phyloP scores from a whole-genome alignment of 2,113 vertebrate species.

The Columbina picui region DNA sequence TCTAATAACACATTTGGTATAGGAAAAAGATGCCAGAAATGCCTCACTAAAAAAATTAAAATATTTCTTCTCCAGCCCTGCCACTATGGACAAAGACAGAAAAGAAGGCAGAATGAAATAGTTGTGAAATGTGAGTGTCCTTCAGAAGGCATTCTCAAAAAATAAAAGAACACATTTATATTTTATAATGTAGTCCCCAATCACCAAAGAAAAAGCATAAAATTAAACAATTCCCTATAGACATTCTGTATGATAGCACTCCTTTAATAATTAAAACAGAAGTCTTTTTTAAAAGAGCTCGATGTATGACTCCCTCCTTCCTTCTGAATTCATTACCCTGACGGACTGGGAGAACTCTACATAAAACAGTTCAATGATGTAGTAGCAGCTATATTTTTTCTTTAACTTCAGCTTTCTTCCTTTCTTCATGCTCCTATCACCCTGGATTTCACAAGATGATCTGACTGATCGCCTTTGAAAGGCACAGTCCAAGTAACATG shows the following conservation, averaged over 20 bases:
- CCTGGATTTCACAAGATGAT: neutral
- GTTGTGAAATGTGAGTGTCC: constrained; percentile 4
- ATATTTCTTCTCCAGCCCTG: neutral
- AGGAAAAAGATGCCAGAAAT: constrained; percentile 11
- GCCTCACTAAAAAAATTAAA: neutral
- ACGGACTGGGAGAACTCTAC: neutral
- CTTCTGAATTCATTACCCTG: neutral
- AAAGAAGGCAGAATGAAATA: constrained; percentile 20
- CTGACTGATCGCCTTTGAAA: neutral
- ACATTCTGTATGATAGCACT: constrained; percentile 2
- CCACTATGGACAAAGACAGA: neutral
- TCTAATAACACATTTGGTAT: neutral
- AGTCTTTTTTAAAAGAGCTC: neutral
- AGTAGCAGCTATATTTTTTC: neutral
- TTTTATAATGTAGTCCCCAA: constrained; percentile 47
- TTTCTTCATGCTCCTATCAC: neutral
- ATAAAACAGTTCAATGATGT: neutral
- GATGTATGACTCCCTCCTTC: neutral
- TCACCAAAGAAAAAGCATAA: constrained; percentile 52
- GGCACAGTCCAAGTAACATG: neutral
- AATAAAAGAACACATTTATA: constrained; percentile 62
- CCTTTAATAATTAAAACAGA: constrained; percentile 72
- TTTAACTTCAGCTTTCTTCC: neutral
- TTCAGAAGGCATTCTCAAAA: constrained; percentile 25
- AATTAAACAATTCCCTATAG: constrained; percentile 52